Percentiles rank a stretch among this genome's conserved stretches.
Evolutionary conservation across 2,113 vertebrate species (phyloP).

Genomic region (Oryzias melastigma): DNA sequence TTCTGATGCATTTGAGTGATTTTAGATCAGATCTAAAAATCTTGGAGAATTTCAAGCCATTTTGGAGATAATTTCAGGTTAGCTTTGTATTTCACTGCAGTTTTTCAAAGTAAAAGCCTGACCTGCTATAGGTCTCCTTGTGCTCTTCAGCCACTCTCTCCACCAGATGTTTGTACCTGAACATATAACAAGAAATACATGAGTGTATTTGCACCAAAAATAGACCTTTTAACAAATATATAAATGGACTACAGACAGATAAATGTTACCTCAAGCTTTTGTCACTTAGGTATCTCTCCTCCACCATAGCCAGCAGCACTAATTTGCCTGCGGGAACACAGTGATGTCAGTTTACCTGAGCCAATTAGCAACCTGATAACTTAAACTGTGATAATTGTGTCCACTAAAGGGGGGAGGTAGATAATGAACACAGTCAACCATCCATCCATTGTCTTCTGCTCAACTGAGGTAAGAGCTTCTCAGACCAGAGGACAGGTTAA

Average conservation of each 20-base stretch:
- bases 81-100: neutral
- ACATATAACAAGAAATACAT: constrained; percentile 19
- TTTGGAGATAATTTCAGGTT: neutral
- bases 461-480: no score
- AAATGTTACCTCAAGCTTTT: constrained; percentile 81
- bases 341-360: constrained; percentile 1
- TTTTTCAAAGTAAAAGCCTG: constrained; percentile 5
- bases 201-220: neutral
- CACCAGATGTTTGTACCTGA: constrained; percentile 84
- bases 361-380: constrained; percentile 7
- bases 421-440: neutral
- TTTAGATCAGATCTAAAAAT: no score
- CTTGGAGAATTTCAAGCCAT: no score
- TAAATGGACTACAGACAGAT: no score
- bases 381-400: neutral
- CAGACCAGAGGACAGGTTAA: no score
- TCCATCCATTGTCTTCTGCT: no score
- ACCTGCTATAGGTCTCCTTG: constrained; percentile 86
- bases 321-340: constrained; percentile 82
- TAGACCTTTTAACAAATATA: neutral
- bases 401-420: neutral
- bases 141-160: constrained; percentile 85
- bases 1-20: no score
- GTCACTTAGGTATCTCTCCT: constrained; percentile 80
- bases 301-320: constrained; percentile 85